These are phyloP conservation scores for Phalacrocorax brasilianus DNA, from an alignment of 2,113 vertebrate species.

Conservation along the genomic window DNA sequence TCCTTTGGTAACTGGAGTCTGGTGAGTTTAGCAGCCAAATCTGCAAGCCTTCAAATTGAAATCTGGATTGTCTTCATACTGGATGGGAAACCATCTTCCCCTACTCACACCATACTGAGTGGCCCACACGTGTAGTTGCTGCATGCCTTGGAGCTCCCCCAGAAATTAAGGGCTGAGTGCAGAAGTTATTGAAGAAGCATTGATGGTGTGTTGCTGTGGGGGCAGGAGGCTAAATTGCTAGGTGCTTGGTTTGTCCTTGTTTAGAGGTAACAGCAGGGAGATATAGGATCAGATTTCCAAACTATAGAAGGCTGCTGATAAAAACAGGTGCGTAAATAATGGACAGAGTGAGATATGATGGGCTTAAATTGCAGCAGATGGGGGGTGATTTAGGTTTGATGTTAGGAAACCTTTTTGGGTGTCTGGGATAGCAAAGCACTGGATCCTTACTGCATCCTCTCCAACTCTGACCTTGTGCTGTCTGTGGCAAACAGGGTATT, in stretches of 20 bases:
- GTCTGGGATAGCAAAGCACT: not conserved
- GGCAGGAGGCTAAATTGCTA: not conserved
- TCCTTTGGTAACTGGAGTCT: not conserved
- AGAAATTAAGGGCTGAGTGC: not conserved
- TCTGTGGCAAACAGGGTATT: not conserved
- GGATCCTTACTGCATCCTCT: not conserved
- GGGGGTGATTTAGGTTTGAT: not conserved
- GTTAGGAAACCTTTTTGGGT: not conserved
- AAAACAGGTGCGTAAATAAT: not conserved
- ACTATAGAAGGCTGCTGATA: not conserved
- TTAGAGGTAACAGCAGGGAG: not conserved
- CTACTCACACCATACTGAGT: not conserved
- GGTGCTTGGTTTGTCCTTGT: not conserved
- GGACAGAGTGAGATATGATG: not conserved
- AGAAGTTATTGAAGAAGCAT: not conserved
- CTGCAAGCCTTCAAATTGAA: not conserved
- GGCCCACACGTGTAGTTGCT: rapidly evolving
- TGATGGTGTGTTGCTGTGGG: not conserved
- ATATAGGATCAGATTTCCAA: not conserved
- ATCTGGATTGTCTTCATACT: not conserved
- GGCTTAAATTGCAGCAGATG: not conserved
- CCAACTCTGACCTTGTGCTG: not conserved
- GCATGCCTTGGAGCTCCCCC: not conserved
- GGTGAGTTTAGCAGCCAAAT: not conserved
- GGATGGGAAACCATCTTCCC: not conserved